Evolutionary conservation across 2,888 invertebrate genomes (phyloP).

Genomic region (Galerucella pusilla): DNA sequence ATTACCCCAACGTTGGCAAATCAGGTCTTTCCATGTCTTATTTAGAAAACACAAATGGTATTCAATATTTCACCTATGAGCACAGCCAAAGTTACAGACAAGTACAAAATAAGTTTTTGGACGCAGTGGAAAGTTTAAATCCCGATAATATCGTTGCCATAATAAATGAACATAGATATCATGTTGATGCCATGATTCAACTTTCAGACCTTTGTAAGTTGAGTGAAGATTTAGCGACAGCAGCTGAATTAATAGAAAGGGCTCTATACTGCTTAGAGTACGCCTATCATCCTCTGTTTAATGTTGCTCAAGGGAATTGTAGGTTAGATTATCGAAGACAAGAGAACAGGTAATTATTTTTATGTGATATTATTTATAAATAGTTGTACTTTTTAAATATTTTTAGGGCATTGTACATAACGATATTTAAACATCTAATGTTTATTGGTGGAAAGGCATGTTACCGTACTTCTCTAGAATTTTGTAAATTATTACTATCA

Average conservation of each 20-base stretch:
- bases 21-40: constrained; percentile 79
- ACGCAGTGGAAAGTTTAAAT: constrained; percentile 82
- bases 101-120: constrained; percentile 78
- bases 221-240: constrained; percentile 82
- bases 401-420: constrained; percentile 79
- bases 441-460: constrained; percentile 85
- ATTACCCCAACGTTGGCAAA: constrained; percentile 78
- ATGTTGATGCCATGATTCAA: constrained; percentile 84
- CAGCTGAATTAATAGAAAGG: constrained; percentile 82
- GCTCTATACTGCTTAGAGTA: constrained; percentile 82
- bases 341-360: constrained; percentile 75
- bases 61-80: constrained; percentile 78
- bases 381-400: constrained; percentile 3
- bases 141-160: constrained; percentile 83
- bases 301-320: constrained; percentile 78
- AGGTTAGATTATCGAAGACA: constrained; percentile 81
- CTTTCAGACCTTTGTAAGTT: constrained; percentile 82
- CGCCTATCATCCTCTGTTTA: constrained; percentile 83
- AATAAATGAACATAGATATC: constrained; percentile 80
- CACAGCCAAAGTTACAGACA: constrained; percentile 80
- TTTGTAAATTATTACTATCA: constrained; percentile 84
- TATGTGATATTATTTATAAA: too few relatives aligned
- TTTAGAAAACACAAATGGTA: constrained; percentile 67
- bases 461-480: constrained; percentile 87
- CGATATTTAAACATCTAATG: constrained; percentile 83